phyloP scores from a whole-genome alignment of 2,888 invertebrate genomes.

The Agrochola lychnidis region DNA sequence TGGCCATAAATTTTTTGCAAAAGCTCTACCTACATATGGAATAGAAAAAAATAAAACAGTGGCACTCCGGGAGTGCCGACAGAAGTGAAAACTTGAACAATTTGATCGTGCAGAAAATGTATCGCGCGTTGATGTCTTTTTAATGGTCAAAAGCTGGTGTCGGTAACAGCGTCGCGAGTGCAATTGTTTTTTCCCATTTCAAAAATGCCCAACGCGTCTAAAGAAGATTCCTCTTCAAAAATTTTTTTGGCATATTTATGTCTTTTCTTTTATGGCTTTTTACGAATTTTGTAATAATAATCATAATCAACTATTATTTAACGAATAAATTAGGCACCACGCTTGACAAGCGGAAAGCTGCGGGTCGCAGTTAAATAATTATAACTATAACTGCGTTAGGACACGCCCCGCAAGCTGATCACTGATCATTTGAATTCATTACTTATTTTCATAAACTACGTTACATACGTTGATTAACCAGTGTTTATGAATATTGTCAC shows the following conservation, averaged over 20 bases:
- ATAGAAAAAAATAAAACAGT: too few species aligned
- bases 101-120: too few species aligned
- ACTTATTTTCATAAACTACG: constrained; percentile 52
- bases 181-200: too few species aligned
- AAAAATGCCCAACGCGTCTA: too few species aligned
- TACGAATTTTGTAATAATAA: neutral
- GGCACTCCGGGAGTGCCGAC: too few species aligned
- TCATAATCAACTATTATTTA: neutral
- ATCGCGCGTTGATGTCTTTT: too few species aligned
- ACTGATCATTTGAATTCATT: constrained; percentile 60
- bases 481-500: constrained; percentile 34
- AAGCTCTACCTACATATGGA: neutral
- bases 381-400: constrained; percentile 59
- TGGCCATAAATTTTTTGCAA: neutral
- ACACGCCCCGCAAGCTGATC: constrained; percentile 60
- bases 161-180: too few species aligned
- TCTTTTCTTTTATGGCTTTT: neutral
- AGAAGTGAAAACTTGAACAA: too few species aligned
- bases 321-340: constrained; percentile 35
- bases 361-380: constrained; percentile 61
- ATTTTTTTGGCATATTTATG: neutral
- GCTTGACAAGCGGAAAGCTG: constrained; percentile 40
- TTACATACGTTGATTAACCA: constrained; percentile 40
- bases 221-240: neutral
- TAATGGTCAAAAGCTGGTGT: too few species aligned